phyloP scores from a whole-genome alignment of 35 echinoderm and acorn worm species.

The Chiridota heheva region DNA sequence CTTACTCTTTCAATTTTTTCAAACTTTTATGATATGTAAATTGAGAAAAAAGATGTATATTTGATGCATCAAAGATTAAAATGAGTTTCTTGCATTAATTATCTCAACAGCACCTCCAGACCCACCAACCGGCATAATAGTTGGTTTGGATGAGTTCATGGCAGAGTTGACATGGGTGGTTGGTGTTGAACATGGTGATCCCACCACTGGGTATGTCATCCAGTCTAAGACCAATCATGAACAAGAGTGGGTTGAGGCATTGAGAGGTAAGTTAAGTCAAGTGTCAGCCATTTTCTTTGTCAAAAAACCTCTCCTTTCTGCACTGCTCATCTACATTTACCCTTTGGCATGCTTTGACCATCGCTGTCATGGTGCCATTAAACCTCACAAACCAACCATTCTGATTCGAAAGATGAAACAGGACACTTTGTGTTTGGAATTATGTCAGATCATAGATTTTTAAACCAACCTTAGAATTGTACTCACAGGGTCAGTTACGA shows the following conservation, averaged over 20 bases:
- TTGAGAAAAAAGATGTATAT: too few relatives aligned
- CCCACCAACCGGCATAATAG: conserved; percentile 64
- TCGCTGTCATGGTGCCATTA: too few relatives aligned
- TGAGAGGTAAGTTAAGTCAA: conserved; percentile 42
- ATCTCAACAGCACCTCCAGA: conserved; percentile 68
- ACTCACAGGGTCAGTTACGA: too few relatives aligned
- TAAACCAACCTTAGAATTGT: too few relatives aligned
- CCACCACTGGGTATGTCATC: conserved; percentile 48
- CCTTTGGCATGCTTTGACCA: too few relatives aligned
- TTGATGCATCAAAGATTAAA: too few relatives aligned
- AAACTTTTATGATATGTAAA: too few relatives aligned
- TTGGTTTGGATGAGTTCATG: conserved; percentile 20
- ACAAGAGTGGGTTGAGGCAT: conserved; percentile 56
- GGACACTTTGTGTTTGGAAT: too few relatives aligned
- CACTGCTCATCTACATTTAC: not conserved
- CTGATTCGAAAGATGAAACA: too few relatives aligned
- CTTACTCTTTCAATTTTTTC: too few relatives aligned
- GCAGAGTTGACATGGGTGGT: conserved; percentile 60
- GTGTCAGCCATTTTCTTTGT: not conserved
- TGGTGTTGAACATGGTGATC: conserved; percentile 59
- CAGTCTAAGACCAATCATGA: conserved; percentile 75
- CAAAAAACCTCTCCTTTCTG: not conserved
- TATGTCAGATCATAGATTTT: too few relatives aligned
- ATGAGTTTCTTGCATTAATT: not conserved
- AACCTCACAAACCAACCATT: too few relatives aligned